Conservation (phyloP, 2,888 invertebrate species). For the Ochropleura plecta region DNA sequence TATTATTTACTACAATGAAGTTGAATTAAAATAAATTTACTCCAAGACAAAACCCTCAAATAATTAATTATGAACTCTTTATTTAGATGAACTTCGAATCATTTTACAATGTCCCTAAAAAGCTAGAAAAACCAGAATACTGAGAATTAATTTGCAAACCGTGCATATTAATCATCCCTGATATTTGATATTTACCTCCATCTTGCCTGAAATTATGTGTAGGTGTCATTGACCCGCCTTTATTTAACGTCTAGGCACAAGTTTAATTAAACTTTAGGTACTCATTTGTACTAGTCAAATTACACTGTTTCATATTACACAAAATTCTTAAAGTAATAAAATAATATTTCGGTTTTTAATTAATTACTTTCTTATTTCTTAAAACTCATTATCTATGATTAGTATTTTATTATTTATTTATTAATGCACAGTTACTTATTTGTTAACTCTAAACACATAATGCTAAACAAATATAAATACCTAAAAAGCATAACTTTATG, state of each 20-base stretch:
- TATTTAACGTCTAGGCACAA: conserved; percentile 7
- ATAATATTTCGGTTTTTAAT: not conserved
- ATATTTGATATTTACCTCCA: conserved; percentile 36
- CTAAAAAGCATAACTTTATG: not conserved
- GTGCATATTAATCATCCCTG: conserved; percentile 26
- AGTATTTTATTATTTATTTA: not conserved
- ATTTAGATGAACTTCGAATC: not conserved
- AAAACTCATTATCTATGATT: too few species aligned
- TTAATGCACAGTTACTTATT: too few species aligned
- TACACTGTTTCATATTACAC: not conserved
- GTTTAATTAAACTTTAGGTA: conserved; percentile 1
- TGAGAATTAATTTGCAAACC: conserved; percentile 17
- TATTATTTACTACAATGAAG: not conserved
- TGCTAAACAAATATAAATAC: not conserved
- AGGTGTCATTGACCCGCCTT: conserved; percentile 6
- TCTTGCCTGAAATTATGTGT: not conserved
- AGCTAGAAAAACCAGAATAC: not conserved
- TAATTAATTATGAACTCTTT: not conserved
- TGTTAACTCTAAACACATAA: too few species aligned
- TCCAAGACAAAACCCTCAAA: not conserved
- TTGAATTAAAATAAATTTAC: not conserved
- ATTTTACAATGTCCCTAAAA: not conserved
- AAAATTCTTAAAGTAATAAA: not conserved
- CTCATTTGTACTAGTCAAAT: conserved; percentile 6
- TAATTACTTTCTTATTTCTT: not conserved